phyloP scores from a whole-genome alignment of 2,113 vertebrate genomes.

The Oceanodroma tethys region DNA sequence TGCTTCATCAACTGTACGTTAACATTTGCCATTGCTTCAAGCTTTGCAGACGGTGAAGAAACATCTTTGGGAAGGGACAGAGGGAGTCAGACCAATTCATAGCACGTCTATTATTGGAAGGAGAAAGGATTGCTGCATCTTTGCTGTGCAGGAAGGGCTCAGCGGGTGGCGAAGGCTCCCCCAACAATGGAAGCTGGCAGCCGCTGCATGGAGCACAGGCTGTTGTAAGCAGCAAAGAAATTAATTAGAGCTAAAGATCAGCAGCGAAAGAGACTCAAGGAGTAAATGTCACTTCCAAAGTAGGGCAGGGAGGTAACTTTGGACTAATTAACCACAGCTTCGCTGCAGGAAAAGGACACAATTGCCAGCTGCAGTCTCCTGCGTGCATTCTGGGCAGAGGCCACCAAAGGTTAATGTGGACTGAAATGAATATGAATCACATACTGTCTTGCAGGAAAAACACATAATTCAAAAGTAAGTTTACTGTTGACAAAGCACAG shows the following conservation, averaged over 20 bases:
- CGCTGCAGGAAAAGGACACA: background rate
- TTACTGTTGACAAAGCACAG: background rate
- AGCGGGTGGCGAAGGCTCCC: background rate
- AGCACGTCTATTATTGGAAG: background rate
- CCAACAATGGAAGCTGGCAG: background rate
- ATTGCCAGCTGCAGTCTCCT: background rate
- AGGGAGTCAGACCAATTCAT: background rate
- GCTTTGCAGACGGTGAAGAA: background rate
- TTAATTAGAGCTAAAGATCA: slow-evolving; percentile 37
- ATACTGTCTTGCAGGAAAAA: background rate
- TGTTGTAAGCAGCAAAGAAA: background rate
- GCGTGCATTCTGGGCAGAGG: background rate
- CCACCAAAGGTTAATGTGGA: background rate
- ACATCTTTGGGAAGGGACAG: background rate
- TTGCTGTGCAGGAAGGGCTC: background rate
- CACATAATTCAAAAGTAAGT: background rate
- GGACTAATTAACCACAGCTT: slow-evolving; percentile 11
- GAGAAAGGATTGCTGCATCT: background rate
- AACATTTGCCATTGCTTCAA: background rate
- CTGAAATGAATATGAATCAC: background rate
- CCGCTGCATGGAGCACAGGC: background rate
- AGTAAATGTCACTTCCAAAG: slow-evolving; percentile 46
- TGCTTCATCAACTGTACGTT: background rate
- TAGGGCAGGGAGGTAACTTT: slow-evolving; percentile 10
- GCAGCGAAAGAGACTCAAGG: background rate